Base-by-base conservation (phyloP, 2,113 vertebrate species). In the Apodemus speciosus region DNA sequence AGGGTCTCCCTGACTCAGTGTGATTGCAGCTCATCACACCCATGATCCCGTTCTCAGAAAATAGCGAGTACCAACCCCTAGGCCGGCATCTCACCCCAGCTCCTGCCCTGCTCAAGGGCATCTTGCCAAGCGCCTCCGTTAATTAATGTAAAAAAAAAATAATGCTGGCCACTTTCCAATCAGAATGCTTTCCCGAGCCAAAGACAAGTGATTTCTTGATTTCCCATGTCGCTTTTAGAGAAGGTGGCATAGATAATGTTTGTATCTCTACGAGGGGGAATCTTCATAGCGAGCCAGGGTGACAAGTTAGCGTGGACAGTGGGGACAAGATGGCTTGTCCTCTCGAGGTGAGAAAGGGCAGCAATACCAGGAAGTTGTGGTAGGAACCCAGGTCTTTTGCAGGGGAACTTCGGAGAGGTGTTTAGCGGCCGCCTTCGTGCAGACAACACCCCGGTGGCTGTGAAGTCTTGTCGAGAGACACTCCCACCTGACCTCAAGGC, bases 371-470 rank as follows among this genome's bases (percentile, higher is more conserved):
- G 32, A 56, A 66, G 23, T 14, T 43, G 30, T 56, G 77, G 21
- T 84, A 0, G 89, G 66, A 96, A n/a, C 68, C 76, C 6, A 3
- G 20, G 23, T 1, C 84, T n/a, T 0, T 96, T 97, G 21, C 98
- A 99, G 99, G 99, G 99, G 11, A 99, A 99, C 97, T 99, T 99
- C 90, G 99, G 99, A 0, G 99, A 99, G 91, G 99, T 99, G 92
- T 99, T 99, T 98, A 99, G 98, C 0, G 99, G 99, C 13, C 98
- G 98, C 5, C 97, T 99, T 86, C 98, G 98, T 5, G 97, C 98
- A 5, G 98, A 99, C 96, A 99, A 99, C 97, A 99, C 98, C 0
- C 98, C 97, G 0, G 99, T 99, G 62, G 99, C 99, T 0, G 99
- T 99, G 89, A 99, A 99, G 86, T 98, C 99, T 93, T 99, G 99